phyloP scores from a whole-genome alignment of 2,113 vertebrate genomes.

The Alectura lathami region DNA sequence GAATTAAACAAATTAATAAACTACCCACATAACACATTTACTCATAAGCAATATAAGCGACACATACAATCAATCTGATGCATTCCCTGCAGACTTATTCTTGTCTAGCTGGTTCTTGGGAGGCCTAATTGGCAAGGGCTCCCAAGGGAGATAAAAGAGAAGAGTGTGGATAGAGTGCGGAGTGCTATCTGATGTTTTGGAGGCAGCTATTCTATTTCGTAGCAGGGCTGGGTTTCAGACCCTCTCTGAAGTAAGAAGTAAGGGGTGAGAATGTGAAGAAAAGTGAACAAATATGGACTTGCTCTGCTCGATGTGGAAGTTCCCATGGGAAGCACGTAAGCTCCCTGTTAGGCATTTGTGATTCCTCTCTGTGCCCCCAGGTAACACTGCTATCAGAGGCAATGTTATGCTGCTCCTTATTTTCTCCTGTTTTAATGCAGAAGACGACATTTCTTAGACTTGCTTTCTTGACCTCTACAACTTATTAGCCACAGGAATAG shows the following conservation, averaged over 20 bases:
- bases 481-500: background rate
- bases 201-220: background rate
- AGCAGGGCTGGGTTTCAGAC: background rate
- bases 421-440: background rate
- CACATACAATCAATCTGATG: background rate
- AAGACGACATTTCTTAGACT: background rate
- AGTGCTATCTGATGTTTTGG: background rate
- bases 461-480: background rate
- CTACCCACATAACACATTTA: background rate
- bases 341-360: background rate
- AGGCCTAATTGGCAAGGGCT: background rate
- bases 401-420: background rate
- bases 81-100: background rate
- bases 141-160: background rate
- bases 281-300: background rate
- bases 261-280: background rate
- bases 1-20: background rate
- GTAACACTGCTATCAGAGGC: background rate
- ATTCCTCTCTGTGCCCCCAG: background rate
- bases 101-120: background rate
- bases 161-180: background rate
- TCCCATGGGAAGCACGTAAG: background rate
- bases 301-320: background rate
- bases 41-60: background rate
- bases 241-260: background rate